These are phyloP conservation scores for Tridacna crocea DNA, from an alignment of 2,888 invertebrate species.

Conservation along the genomic window DNA sequence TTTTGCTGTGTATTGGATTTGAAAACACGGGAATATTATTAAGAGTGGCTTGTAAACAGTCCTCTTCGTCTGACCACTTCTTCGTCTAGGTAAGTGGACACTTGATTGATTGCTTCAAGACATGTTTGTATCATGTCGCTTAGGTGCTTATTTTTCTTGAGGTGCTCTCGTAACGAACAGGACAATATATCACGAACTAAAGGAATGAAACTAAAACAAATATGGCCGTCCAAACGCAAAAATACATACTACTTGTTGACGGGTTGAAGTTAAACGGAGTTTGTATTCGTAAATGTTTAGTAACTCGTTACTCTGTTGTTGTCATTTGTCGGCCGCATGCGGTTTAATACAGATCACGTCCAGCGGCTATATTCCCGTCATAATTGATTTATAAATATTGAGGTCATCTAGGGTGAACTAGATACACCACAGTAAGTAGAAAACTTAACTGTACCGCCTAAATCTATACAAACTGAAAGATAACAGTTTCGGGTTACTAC, in stretches of 20 bases:
- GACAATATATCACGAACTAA: background rate
- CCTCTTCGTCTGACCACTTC: background rate
- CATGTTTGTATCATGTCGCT: background rate
- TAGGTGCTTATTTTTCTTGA: background rate
- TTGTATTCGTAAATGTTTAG: no score
- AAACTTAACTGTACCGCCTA: background rate
- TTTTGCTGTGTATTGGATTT: constrained; percentile 25
- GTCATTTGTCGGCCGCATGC: background rate
- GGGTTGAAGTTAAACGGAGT: background rate
- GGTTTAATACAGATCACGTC: background rate
- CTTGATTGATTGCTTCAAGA: background rate
- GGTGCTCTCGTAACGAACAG: no score
- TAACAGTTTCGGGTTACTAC: no score
- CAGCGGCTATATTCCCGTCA: constrained; percentile 1
- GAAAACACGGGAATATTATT: constrained; percentile 26
- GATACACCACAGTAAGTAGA: background rate
- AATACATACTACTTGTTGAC: constrained; percentile 20
- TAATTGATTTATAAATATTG: background rate
- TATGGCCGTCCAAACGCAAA: constrained; percentile 8
- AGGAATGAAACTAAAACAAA: constrained; percentile 19
- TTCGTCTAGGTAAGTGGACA: constrained; percentile 3
- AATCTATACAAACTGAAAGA: no score
- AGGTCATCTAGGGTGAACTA: constrained; percentile 18
- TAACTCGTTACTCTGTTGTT: background rate
- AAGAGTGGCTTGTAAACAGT: background rate